Evolutionary conservation across 1,140 invertebrate species (phyloP).

Genomic region (Acromyrmex heyeri): DNA sequence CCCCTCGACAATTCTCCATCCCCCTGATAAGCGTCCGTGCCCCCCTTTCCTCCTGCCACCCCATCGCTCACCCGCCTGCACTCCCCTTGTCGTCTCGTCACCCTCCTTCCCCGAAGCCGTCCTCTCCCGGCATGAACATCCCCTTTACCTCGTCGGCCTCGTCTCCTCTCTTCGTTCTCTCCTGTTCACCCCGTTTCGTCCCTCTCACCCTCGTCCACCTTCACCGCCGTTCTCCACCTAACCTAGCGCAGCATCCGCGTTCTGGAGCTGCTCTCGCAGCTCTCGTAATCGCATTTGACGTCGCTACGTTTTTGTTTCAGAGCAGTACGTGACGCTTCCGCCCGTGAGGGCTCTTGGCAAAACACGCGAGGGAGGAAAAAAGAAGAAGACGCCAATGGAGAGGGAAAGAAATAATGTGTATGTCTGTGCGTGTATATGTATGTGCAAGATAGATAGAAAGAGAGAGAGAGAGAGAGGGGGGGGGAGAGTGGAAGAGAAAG

Average conservation of each 20-base stretch:
- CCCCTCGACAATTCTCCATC: slow-evolving; percentile 70
- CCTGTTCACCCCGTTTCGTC: slow-evolving; percentile 57
- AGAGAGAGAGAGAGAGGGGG: slow-evolving; percentile 33
- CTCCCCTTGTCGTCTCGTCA: slow-evolving; percentile 23
- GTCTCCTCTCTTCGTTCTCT: slow-evolving; percentile 37
- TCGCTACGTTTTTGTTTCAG: slow-evolving; percentile 87
- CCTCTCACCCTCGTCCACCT: slow-evolving; percentile 69
- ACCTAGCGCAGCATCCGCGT: slow-evolving; percentile 85
- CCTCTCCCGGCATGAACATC: slow-evolving; percentile 40
- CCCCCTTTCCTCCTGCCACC: slow-evolving; percentile 36
- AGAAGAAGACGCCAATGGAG: slow-evolving; percentile 54
- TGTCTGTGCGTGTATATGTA: slow-evolving; percentile 26
- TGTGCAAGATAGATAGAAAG: slow-evolving; percentile 24
- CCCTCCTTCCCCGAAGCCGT: not conserved
- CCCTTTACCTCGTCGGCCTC: slow-evolving; percentile 48
- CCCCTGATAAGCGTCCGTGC: slow-evolving; percentile 73
- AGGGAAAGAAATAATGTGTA: slow-evolving; percentile 59
- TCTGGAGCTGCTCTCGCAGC: slow-evolving; percentile 85
- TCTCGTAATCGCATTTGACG: slow-evolving; percentile 86
- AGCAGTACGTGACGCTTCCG: slow-evolving; percentile 86
- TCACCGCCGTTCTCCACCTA: slow-evolving; percentile 79
- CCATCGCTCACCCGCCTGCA: slow-evolving; percentile 69
- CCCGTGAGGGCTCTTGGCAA: slow-evolving; percentile 82
- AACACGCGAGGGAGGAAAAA: slow-evolving; percentile 79
- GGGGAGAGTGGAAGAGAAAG: slow-evolving; percentile 59